Conservation (phyloP, 2,797 vertebrate genomes). For the Malacoraja senta region DNA sequence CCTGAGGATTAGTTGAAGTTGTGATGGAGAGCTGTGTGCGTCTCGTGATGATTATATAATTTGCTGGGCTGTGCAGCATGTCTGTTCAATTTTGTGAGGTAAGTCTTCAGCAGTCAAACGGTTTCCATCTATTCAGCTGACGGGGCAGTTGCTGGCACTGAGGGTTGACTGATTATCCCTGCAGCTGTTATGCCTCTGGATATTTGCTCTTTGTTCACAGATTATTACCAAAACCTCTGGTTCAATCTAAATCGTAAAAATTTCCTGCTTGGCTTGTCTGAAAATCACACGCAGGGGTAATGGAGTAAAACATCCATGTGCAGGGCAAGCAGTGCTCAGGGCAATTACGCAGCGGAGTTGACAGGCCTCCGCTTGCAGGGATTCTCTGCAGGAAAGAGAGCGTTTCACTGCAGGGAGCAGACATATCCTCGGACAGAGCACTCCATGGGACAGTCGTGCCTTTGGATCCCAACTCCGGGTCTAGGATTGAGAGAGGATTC, state of each 20-base stretch:
- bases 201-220: conserved; percentile 27
- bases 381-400: neutral
- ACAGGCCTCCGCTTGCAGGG: neutral
- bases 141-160: conserved; percentile 12
- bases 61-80: neutral
- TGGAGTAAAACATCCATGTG: neutral
- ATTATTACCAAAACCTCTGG: conserved; percentile 21
- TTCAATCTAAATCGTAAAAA: neutral
- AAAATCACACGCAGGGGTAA: neutral
- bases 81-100: neutral
- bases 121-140: conserved; percentile 18
- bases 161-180: conserved; percentile 14
- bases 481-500: neutral
- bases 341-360: neutral
- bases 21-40: neutral
- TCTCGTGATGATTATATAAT: neutral
- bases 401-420: no score
- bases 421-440: neutral
- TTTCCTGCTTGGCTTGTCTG: neutral
- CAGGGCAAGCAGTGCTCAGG: neutral
- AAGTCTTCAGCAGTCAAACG: neutral
- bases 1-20: neutral
- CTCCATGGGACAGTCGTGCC: no score
- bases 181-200: conserved; percentile 16
- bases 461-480: neutral